Conservation (phyloP, 2,113 vertebrate species). For the Lophotis ruficrista region DNA sequence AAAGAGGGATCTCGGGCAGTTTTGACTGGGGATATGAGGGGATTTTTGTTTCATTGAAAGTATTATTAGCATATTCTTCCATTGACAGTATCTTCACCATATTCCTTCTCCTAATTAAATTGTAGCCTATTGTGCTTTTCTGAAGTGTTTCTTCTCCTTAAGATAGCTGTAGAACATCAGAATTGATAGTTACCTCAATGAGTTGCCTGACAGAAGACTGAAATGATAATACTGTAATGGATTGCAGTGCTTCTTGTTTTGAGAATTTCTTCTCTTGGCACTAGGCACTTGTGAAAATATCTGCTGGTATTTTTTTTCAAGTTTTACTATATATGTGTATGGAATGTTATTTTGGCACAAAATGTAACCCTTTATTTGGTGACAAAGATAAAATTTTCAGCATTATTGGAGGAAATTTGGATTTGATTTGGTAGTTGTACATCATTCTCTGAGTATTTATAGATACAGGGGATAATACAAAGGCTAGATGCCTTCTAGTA, state of each 20-base stretch:
- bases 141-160: background rate
- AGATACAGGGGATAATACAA: background rate
- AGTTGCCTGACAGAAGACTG: background rate
- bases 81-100: background rate
- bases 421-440: background rate
- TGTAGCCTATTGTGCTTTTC: background rate
- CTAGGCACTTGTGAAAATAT: background rate
- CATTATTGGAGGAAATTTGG: background rate
- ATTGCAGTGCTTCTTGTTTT: background rate
- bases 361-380: background rate
- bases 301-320: background rate
- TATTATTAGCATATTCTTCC: background rate
- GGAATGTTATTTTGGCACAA: background rate
- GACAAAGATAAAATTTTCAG: background rate
- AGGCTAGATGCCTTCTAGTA: background rate
- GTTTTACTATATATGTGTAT: background rate
- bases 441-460: background rate
- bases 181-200: background rate
- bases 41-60: background rate
- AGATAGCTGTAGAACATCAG: background rate
- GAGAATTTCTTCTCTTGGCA: background rate
- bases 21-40: background rate
- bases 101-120: slow-evolving; percentile 14
- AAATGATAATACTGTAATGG: background rate
- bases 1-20: background rate